phyloP scores from a whole-genome alignment of 2,888 invertebrate species.

The Siphlonurus alternatus region DNA sequence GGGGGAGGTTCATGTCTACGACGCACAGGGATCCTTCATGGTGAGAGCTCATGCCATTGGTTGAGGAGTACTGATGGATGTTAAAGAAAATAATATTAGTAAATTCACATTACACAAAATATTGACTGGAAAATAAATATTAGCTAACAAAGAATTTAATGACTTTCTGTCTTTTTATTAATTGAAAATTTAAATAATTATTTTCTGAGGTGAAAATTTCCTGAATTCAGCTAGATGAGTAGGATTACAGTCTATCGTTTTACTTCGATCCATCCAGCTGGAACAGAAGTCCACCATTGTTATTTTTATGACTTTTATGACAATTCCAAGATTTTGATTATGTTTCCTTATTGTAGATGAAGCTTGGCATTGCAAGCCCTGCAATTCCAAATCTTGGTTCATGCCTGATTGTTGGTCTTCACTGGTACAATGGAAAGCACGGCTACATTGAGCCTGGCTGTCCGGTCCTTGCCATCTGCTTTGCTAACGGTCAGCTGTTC shows the following conservation, averaged over 20 bases:
- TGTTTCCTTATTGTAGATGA: conserved; percentile 41
- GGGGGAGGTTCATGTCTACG: conserved; percentile 90
- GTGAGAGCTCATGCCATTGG: conserved; percentile 27
- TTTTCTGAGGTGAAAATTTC: too few species aligned
- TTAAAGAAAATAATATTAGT: too few species aligned
- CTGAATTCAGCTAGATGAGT: too few species aligned
- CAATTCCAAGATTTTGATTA: neutral
- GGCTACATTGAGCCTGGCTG: conserved; percentile 47
- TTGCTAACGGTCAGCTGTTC: conserved; percentile 70
- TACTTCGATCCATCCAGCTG: too few species aligned
- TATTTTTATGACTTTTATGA: conserved; percentile 7
- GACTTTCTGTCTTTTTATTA: too few species aligned
- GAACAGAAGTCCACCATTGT: too few species aligned
- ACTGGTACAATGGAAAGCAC: conserved; percentile 73
- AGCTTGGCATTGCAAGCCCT: conserved; percentile 46
- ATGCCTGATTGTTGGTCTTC: conserved; percentile 50
- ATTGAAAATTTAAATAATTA: too few species aligned
- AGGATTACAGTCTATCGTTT: too few species aligned
- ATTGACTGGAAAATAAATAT: conserved; percentile 20
- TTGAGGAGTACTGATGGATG: too few species aligned
- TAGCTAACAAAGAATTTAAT: too few species aligned
- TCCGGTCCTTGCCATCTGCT: conserved; percentile 73
- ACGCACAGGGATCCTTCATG: conserved; percentile 63
- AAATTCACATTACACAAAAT: too few species aligned
- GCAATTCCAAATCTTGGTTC: conserved; percentile 16